Evolutionary conservation across 2,113 vertebrate species (phyloP).

Genomic region (Oryzias melastigma): DNA sequence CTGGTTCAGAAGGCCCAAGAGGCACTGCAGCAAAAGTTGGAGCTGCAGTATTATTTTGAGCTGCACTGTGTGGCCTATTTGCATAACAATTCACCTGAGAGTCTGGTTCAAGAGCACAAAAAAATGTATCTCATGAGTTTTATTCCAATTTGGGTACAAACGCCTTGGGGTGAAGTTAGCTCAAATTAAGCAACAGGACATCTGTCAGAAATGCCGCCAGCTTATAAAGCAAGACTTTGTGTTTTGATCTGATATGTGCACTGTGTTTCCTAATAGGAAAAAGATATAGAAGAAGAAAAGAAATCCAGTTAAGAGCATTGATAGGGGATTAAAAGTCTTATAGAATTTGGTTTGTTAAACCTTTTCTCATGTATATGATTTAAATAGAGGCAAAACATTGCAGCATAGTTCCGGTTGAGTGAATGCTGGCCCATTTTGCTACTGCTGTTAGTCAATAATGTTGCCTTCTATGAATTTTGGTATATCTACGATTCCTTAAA

Average conservation of each 20-base stretch:
- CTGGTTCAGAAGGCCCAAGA: conserved; percentile 7
- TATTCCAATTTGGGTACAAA: conserved; percentile 40
- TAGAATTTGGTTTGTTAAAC: background rate
- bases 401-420: too few relatives aligned
- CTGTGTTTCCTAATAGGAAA: conserved; percentile 11
- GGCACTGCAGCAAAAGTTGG: background rate
- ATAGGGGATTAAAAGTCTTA: conserved; percentile 7
- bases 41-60: conserved; percentile 20
- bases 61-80: conserved; percentile 37
- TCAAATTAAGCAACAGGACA: conserved; percentile 49
- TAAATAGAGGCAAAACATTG: too few relatives aligned
- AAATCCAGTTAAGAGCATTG: conserved; percentile 7
- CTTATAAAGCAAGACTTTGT: conserved; percentile 32
- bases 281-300: conserved; percentile 14
- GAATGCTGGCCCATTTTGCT: too few relatives aligned
- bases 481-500: too few relatives aligned
- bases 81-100: conserved; percentile 43
- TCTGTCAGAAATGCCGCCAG: conserved; percentile 54
- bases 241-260: conserved; percentile 21
- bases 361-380: background rate
- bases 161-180: conserved; percentile 45
- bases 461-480: too few relatives aligned
- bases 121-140: conserved; percentile 33
- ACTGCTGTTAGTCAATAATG: too few relatives aligned
- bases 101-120: conserved; percentile 32